Evolutionary conservation across 1,140 invertebrate species (phyloP).

Genomic region (Musca vetustissima): DNA sequence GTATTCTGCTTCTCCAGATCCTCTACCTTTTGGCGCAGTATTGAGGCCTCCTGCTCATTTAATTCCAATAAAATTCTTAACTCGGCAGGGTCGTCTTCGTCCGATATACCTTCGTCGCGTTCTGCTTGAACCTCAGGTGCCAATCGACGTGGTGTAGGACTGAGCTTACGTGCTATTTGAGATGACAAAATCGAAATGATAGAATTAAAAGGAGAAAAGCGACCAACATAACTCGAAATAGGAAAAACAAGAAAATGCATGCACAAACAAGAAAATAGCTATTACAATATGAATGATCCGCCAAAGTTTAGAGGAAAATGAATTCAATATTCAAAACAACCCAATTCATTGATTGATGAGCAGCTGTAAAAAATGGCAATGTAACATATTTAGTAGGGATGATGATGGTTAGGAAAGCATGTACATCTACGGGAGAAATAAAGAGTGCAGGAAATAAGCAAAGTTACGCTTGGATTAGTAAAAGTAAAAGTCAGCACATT

Average conservation of each 20-base stretch:
- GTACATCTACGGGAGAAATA: too few relatives aligned
- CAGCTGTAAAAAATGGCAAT: slow-evolving; percentile 55
- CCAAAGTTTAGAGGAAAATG: slow-evolving; percentile 10
- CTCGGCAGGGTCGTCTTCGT: slow-evolving; percentile 76
- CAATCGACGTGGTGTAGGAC: slow-evolving; percentile 66
- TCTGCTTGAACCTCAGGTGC: slow-evolving; percentile 67
- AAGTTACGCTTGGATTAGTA: too few relatives aligned
- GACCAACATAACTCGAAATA: not conserved
- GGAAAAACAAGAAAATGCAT: slow-evolving; percentile 1
- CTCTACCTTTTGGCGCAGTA: slow-evolving; percentile 79
- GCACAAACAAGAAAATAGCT: slow-evolving; percentile 4
- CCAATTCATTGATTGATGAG: slow-evolving; percentile 33
- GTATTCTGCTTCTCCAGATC: slow-evolving; percentile 81
- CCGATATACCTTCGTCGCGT: slow-evolving; percentile 73
- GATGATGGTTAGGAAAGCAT: not conserved
- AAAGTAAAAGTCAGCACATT: too few relatives aligned
- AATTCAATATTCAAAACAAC: slow-evolving; percentile 4
- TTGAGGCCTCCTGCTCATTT: slow-evolving; percentile 83
- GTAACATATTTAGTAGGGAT: slow-evolving; percentile 7
- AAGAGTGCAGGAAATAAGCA: too few relatives aligned
- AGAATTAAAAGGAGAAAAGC: not conserved
- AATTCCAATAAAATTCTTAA: slow-evolving; percentile 79
- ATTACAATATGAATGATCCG: not conserved
- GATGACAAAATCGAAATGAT: not conserved
- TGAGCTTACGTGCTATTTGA: slow-evolving; percentile 63